Percentiles rank a stretch among this genome's conserved stretches.
Evolutionary conservation across 2,797 vertebrate genomes (phyloP).

Genomic region (Urosaurus nigricauda): DNA sequence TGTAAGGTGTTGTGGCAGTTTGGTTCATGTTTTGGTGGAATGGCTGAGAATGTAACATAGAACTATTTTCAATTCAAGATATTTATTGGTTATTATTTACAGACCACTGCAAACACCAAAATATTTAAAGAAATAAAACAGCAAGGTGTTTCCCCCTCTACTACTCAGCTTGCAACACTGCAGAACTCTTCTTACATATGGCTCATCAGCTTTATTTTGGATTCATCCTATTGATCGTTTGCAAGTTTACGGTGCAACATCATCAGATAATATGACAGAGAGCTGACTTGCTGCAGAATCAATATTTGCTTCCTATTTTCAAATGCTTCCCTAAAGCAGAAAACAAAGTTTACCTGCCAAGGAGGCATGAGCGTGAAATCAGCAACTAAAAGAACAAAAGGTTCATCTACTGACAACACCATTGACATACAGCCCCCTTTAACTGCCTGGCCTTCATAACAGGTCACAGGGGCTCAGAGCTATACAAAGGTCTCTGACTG

Average conservation of each 20-base stretch:
- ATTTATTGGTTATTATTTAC: no score
- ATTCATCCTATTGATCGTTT: constrained; percentile 59
- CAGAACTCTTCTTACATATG: constrained; percentile 34
- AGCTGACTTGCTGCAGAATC: background rate
- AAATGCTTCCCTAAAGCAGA: constrained; percentile 40
- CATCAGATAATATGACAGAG: background rate
- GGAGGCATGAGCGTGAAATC: constrained; percentile 16
- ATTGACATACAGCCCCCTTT: background rate
- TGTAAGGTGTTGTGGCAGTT: background rate
- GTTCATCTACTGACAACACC: background rate
- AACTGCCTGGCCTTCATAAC: constrained; percentile 16
- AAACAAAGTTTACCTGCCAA: background rate
- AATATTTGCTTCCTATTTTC: constrained; percentile 56
- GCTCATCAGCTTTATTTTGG: constrained; percentile 53
- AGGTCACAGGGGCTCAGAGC: background rate
- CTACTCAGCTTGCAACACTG: background rate
- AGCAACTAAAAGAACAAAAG: constrained; percentile 28
- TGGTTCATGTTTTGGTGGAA: background rate
- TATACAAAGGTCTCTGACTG: background rate
- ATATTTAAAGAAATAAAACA: constrained; percentile 36
- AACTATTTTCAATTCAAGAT: no score
- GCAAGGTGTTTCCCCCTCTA: constrained; percentile 32
- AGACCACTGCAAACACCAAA: background rate
- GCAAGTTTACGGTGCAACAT: background rate
- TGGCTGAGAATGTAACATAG: background rate